phyloP scores from a whole-genome alignment of 2,888 invertebrate genomes.

The Laspeyria flexula region DNA sequence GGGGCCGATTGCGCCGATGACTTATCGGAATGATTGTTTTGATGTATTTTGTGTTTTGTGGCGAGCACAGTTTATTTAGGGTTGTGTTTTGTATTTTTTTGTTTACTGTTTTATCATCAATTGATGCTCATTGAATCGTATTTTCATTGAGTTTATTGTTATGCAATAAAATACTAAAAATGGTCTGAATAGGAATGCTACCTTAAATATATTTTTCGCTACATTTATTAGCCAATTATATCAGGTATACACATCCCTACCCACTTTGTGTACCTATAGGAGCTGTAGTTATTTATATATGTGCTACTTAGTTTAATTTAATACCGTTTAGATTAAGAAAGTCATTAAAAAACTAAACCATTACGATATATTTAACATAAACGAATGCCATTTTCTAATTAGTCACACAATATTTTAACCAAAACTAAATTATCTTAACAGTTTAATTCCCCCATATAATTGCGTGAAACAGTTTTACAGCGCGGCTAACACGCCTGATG shows the following conservation, averaged over 20 bases:
- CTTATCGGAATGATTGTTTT: slow-evolving; percentile 30
- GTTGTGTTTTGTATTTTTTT: neutral
- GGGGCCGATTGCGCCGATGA: slow-evolving; percentile 25
- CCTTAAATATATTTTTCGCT: too few species aligned
- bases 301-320: too few species aligned
- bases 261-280: too few species aligned
- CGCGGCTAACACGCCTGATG: slow-evolving; percentile 61
- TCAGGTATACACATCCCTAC: too few species aligned
- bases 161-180: too few species aligned
- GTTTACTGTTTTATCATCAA: neutral
- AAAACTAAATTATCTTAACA: slow-evolving; percentile 26
- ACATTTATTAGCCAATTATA: too few species aligned
- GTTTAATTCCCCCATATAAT: slow-evolving; percentile 39
- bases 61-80: neutral
- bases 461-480: slow-evolving; percentile 41
- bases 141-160: too few species aligned
- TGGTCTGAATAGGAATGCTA: too few species aligned
- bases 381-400: neutral
- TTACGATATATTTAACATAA: neutral
- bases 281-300: too few species aligned
- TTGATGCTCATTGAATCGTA: neutral
- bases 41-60: slow-evolving; percentile 19
- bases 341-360: neutral
- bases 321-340: too few species aligned
- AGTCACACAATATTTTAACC: slow-evolving; percentile 30